Evolutionary conservation across 2,113 vertebrate species (phyloP).

Genomic region (Hippocampus abdominalis): DNA sequence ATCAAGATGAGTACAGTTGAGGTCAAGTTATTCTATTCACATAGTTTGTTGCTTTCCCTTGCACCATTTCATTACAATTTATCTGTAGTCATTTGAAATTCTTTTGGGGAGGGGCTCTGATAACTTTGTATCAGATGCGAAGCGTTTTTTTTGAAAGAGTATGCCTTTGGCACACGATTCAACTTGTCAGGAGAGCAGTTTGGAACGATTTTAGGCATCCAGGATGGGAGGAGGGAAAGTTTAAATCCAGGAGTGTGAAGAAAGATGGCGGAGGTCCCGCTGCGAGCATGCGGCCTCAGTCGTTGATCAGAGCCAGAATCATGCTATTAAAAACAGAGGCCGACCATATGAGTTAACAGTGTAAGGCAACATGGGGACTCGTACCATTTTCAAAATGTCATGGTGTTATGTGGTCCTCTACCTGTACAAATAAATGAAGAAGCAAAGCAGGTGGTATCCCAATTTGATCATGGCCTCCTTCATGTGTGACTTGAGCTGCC

Average conservation of each 20-base stretch:
- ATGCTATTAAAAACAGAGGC: slow-evolving; percentile 77
- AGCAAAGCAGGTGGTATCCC: slow-evolving; percentile 96
- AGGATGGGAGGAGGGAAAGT: background rate
- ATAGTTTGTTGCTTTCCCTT: background rate
- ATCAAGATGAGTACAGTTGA: background rate
- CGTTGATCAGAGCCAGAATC: slow-evolving; percentile 97
- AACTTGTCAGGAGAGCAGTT: slow-evolving; percentile 11
- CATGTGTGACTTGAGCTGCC: slow-evolving; percentile 96
- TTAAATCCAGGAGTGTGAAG: slow-evolving; percentile 29
- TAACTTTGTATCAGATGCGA: background rate
- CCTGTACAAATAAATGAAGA: slow-evolving; percentile 99
- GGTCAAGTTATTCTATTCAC: too few relatives aligned
- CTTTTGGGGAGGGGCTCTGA: background rate
- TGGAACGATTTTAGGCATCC: slow-evolving; percentile 13
- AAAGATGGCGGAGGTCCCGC: slow-evolving; percentile 32
- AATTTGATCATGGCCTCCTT: slow-evolving; percentile 98
- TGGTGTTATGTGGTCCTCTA: slow-evolving; percentile 51
- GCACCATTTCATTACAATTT: background rate
- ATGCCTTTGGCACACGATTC: background rate
- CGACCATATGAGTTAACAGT: slow-evolving; percentile 15
- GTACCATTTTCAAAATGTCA: background rate
- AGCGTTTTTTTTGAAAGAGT: background rate
- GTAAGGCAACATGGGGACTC: background rate
- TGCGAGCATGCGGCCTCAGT: slow-evolving; percentile 72
- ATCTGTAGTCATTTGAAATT: background rate